Conservation (phyloP, 2,888 invertebrate genomes). For the Tetragnatha montana region DNA sequence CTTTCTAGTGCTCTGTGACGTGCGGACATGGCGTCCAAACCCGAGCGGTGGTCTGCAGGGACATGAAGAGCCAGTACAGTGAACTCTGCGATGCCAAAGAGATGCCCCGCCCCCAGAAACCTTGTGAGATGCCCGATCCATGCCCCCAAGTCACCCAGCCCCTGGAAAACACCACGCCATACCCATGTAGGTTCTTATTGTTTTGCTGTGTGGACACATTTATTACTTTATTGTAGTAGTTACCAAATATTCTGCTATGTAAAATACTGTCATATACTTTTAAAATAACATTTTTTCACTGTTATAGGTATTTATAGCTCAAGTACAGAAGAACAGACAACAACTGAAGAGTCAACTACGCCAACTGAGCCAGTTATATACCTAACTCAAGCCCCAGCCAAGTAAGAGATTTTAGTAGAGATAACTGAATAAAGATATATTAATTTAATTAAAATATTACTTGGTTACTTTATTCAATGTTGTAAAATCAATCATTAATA, state of each 20-base stretch:
- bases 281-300: not conserved
- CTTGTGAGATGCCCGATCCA: slow-evolving; percentile 79
- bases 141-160: slow-evolving; percentile 29
- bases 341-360: slow-evolving; percentile 55
- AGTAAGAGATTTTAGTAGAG: slow-evolving; percentile 11
- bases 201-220: not conserved
- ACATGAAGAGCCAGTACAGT: slow-evolving; percentile 79
- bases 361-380: slow-evolving; percentile 44
- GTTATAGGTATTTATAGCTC: slow-evolving; percentile 53
- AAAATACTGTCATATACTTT: too few species aligned
- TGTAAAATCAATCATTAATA: too few species aligned
- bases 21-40: slow-evolving; percentile 90
- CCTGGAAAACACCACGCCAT: slow-evolving; percentile 16
- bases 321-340: slow-evolving; percentile 39
- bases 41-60: slow-evolving; percentile 85
- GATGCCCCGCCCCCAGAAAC: slow-evolving; percentile 83
- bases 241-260: too few species aligned
- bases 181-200: slow-evolving; percentile 43
- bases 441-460: too few species aligned
- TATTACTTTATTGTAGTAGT: too few species aligned
- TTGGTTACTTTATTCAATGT: too few species aligned
- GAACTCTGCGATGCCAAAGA: slow-evolving; percentile 82
- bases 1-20: slow-evolving; percentile 88
- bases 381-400: slow-evolving; percentile 52
- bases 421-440: too few species aligned